phyloP scores from a whole-genome alignment of 1,140 invertebrate genomes.

The Lasaia peninsularis region DNA sequence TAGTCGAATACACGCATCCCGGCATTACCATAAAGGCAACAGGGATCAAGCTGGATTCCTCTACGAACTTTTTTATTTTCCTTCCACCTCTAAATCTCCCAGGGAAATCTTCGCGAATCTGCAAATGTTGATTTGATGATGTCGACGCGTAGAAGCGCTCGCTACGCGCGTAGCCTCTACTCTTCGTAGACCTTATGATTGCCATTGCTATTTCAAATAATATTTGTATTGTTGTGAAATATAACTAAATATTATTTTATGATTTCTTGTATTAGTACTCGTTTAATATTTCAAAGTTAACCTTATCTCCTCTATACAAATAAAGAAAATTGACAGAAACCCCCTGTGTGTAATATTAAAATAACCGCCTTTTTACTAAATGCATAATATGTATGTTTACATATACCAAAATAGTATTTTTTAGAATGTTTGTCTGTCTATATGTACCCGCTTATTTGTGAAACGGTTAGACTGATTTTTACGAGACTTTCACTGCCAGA shows the following conservation, averaged over 20 bases:
- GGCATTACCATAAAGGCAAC: conserved; percentile 76
- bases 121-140: conserved; percentile 77
- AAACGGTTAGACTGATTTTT: too few relatives aligned
- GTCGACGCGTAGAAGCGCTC: conserved; percentile 41
- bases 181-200: conserved; percentile 15
- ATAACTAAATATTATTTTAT: neutral
- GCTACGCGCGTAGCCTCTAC: conserved; percentile 29
- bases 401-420: too few relatives aligned
- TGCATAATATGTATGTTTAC: too few relatives aligned
- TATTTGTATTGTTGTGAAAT: neutral
- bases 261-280: neutral
- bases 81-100: conserved; percentile 75
- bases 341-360: too few relatives aligned
- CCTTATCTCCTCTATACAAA: too few relatives aligned
- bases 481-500: too few relatives aligned
- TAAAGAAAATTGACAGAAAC: too few relatives aligned
- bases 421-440: too few relatives aligned
- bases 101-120: conserved; percentile 74
- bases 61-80: conserved; percentile 77
- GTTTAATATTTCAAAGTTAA: too few relatives aligned
- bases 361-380: too few relatives aligned
- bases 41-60: conserved; percentile 74
- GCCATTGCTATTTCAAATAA: conserved; percentile 2
- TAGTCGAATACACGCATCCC: conserved; percentile 77
- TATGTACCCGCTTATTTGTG: too few relatives aligned